Evolutionary conservation across 2,797 vertebrate genomes (phyloP).

Genomic region (Phylloscopus collybita): DNA sequence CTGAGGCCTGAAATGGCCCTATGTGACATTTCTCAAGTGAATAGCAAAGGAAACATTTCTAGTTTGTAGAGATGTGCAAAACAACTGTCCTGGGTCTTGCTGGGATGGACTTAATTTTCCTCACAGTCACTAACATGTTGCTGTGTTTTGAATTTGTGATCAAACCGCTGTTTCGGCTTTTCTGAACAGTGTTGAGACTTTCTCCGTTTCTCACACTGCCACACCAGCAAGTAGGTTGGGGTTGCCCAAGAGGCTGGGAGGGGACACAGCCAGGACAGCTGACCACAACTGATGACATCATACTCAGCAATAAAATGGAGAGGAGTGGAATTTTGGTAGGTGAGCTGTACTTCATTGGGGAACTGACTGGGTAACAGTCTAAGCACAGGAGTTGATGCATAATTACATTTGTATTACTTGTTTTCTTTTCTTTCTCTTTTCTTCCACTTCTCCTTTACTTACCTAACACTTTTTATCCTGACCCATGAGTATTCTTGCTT

Average conservation of each 20-base stretch:
- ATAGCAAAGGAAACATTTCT: not conserved
- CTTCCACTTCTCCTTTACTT: not conserved
- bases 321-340: not conserved
- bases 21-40: not conserved
- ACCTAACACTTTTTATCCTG: not conserved
- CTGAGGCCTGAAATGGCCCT: not conserved
- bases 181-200: not conserved
- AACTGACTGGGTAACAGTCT: not conserved
- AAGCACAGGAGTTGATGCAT: not conserved
- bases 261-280: not conserved
- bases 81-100: not conserved
- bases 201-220: not conserved
- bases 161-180: not conserved
- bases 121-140: rapidly evolving
- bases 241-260: not conserved
- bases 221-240: not conserved
- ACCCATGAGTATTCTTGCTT: not conserved
- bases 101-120: not conserved
- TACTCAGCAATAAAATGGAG: not conserved
- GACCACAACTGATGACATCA: not conserved
- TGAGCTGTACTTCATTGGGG: rapidly evolving
- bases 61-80: not conserved
- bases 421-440: not conserved
- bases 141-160: not conserved
- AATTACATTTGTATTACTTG: not conserved